phyloP scores from a whole-genome alignment of 2,888 invertebrate species.

The Drosophila macrospina region DNA sequence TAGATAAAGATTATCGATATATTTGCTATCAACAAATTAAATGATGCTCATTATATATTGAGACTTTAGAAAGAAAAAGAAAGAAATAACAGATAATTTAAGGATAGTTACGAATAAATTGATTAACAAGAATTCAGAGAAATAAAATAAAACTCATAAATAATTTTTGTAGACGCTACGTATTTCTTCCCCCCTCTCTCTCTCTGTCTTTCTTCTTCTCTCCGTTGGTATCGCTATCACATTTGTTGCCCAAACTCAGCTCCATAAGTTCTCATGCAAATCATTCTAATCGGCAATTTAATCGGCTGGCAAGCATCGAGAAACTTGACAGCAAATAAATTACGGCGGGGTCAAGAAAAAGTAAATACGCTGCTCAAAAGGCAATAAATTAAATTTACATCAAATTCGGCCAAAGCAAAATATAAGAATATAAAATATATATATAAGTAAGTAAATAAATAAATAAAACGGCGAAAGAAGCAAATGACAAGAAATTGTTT shows the following conservation, averaged over 20 bases:
- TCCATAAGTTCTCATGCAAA: slow-evolving; percentile 57
- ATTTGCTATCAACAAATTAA: too few relatives aligned
- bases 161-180: too few relatives aligned
- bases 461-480: slow-evolving; percentile 43
- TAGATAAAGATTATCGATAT: too few relatives aligned
- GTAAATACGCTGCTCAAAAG: slow-evolving; percentile 51
- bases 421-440: slow-evolving; percentile 28
- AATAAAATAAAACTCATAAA: too few relatives aligned
- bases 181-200: too few relatives aligned
- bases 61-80: too few relatives aligned
- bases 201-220: not conserved
- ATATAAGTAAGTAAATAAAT: slow-evolving; percentile 34
- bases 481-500: slow-evolving; percentile 68
- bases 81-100: too few relatives aligned
- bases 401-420: slow-evolving; percentile 51
- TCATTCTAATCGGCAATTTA: slow-evolving; percentile 55
- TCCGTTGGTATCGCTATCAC: slow-evolving; percentile 4
- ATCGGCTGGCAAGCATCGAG: slow-evolving; percentile 58
- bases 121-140: too few relatives aligned
- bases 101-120: too few relatives aligned
- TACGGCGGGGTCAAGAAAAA: slow-evolving; percentile 52
- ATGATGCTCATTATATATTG: too few relatives aligned
- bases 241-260: slow-evolving; percentile 18
- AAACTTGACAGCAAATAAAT: slow-evolving; percentile 69
- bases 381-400: slow-evolving; percentile 79